Percentiles rank a stretch among this genome's conserved stretches.
Evolutionary conservation across 2,797 vertebrate genomes (phyloP).

Genomic region (Enteromius radiatus): DNA sequence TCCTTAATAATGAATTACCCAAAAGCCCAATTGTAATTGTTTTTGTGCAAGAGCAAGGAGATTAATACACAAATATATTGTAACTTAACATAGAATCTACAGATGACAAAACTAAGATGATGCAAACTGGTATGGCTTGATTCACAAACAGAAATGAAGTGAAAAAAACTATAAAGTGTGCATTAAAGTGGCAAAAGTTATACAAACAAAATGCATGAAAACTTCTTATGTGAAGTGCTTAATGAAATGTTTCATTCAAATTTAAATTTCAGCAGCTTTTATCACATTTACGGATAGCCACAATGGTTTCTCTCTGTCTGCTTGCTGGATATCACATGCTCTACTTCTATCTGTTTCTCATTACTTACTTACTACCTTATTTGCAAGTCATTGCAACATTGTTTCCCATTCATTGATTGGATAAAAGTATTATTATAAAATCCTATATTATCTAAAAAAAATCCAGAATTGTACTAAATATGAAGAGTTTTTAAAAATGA

Average conservation of each 20-base stretch:
- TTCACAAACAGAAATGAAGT: not conserved
- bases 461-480: not conserved
- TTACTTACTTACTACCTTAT: not conserved
- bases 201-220: not conserved
- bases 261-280: not conserved
- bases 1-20: not conserved
- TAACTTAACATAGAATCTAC: not conserved
- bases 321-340: slow-evolving; percentile 9
- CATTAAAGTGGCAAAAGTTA: not conserved
- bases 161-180: not conserved
- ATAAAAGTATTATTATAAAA: slow-evolving; percentile 6
- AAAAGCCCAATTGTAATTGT: not conserved
- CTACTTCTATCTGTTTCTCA: slow-evolving; percentile 26
- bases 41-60: slow-evolving; percentile 14
- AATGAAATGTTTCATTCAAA: not conserved
- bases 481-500: not conserved
- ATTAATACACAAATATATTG: slow-evolving; percentile 19
- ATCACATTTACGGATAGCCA: not conserved
- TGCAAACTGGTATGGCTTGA: slow-evolving; percentile 26
- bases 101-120: slow-evolving; percentile 23
- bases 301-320: not conserved
- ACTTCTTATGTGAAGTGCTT: not conserved
- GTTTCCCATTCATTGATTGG: slow-evolving; percentile 7
- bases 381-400: slow-evolving; percentile 15
- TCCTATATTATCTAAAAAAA: not conserved